Percentiles rank a stretch among this genome's conserved stretches.
These are phyloP conservation scores for Lophochroa leadbeateri DNA, from an alignment of 2,113 vertebrate genomes.

Conservation along the genomic window DNA sequence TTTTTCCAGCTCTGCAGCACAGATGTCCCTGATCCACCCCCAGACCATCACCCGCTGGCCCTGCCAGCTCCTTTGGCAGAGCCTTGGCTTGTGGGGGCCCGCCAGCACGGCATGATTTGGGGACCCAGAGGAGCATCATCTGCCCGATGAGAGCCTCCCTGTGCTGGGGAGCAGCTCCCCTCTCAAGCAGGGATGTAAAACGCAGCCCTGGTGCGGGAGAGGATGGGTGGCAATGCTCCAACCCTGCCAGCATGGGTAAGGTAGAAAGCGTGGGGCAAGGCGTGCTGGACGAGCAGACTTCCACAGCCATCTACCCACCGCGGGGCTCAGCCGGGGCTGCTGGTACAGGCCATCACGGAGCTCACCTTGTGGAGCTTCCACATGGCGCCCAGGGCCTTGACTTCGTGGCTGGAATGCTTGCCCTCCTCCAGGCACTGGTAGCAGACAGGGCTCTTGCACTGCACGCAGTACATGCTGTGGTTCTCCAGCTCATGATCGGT, in stretches of 20 bases:
- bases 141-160: accelerated
- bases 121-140: accelerated
- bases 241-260: too few relatives aligned
- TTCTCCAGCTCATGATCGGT: conserved; percentile 99
- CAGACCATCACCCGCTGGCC: not conserved
- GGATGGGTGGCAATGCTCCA: not conserved
- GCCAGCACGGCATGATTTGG: accelerated
- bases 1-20: not conserved
- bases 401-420: conserved; percentile 93
- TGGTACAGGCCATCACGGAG: not conserved
- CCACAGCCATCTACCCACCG: accelerated
- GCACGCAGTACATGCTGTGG: conserved; percentile 99
- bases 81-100: not conserved
- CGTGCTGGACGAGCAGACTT: accelerated
- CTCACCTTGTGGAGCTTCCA: conserved; percentile 99
- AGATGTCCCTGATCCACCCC: not conserved
- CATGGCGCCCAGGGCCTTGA: conserved; percentile 97
- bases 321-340: not conserved
- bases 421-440: conserved; percentile 98
- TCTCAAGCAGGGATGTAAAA: not conserved
- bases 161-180: accelerated
- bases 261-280: accelerated
- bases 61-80: not conserved
- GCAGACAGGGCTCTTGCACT: conserved; percentile 95
- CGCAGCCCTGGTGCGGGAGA: accelerated